Conservation (phyloP, 2,888 invertebrate genomes). For the Eristalis tenax region DNA sequence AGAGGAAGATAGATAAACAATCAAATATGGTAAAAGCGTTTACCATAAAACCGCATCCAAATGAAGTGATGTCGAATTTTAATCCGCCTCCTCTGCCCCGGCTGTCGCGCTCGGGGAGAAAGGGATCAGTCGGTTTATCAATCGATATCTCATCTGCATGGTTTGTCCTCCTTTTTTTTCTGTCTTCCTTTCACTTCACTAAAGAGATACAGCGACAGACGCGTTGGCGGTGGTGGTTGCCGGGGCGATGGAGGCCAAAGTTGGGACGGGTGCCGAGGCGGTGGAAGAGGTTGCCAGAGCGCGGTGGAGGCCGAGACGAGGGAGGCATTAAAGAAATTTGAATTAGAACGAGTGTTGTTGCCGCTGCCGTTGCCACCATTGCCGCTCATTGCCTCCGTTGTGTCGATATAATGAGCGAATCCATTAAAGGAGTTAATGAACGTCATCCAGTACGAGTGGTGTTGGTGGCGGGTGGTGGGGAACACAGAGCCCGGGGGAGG, state of each 20-base stretch:
- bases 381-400: not conserved
- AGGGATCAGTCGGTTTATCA: constrained; percentile 12
- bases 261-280: no score
- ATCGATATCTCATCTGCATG: constrained; percentile 41
- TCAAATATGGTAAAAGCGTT: constrained; percentile 43
- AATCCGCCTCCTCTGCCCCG: constrained; percentile 1
- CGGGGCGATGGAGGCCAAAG: not conserved
- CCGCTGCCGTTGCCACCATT: not conserved
- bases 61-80: constrained; percentile 40
- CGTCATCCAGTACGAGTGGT: not conserved
- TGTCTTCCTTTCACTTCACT: not conserved
- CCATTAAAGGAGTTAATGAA: constrained; percentile 31
- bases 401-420: constrained; percentile 14
- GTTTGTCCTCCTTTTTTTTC: constrained; percentile 2
- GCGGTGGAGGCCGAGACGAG: no score
- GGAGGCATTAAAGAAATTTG: constrained; percentile 9
- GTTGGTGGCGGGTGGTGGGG: not conserved
- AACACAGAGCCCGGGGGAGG: not conserved
- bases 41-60: constrained; percentile 26
- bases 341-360: not conserved
- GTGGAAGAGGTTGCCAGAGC: no score
- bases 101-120: no score
- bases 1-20: constrained; percentile 28
- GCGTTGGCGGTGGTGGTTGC: not conserved
- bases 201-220: not conserved